Base-by-base conservation (phyloP, 1,140 invertebrate species). In the Bombus polaris region DNA sequence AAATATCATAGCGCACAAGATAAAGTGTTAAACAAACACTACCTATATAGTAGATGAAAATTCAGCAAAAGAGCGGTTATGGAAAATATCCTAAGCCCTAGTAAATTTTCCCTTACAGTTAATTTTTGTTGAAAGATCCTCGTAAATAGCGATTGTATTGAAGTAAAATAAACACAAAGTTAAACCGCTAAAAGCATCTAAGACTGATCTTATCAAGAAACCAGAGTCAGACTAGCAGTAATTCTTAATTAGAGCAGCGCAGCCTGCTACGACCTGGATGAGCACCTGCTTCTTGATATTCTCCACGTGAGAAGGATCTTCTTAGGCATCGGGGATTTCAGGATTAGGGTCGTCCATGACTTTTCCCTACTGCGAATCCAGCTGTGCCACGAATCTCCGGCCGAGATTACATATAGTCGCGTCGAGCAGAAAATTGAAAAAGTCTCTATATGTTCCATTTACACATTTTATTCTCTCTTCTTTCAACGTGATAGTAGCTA, bases 331-430 rank as follows among this genome's bases (percentile, higher is more conserved):
- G 53, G 72, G 84, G 87, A 91, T 91, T 87, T 85, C 66, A 65
- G 90, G 88, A 91, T 91, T 90, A 90, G 75, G 87, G 83, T 91
- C 88, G 83, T 66, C 66, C 77, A 18, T 73, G 70, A 81, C 57
- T 74, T 81, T 66, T 59, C 76, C 65, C 47, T 42, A 12, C 44
- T 81, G 74, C 57, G 86, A 32, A 81, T 85, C 76, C 68, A 72
- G 39, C 79, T 87, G 83, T 32, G 83, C 81, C 47, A 47, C 66
- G 70, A 80, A 66, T 81, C 87, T 59, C 75, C 35, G 5, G 57
- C 37, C 53, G 82, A 77, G 88, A 88, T 86, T 88, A 84, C 71
- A 65, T 83, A 83, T 70, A 65, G 28, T 32, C 28, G 53, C 74
- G 22, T 39, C 18, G 53, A 13, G 57, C 59, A 44, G 81, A 83